Conservation (phyloP, 2,113 vertebrate species). For the Bufo gargarizans region DNA sequence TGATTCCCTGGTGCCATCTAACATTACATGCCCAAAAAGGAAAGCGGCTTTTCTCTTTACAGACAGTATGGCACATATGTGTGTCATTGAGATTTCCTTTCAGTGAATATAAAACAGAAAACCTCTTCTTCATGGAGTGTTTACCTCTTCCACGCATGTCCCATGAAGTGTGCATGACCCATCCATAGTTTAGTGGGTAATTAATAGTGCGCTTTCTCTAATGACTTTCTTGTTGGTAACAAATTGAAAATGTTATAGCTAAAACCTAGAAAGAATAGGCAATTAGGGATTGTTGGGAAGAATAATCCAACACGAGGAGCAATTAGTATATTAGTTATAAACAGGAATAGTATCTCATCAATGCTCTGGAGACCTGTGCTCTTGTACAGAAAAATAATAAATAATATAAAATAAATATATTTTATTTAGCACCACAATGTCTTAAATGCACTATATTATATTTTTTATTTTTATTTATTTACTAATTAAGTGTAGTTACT, state of each 20-base stretch:
- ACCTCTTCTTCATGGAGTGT: not conserved
- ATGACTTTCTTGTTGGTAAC: not conserved
- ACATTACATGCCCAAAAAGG: conserved; percentile 18
- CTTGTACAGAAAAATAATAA: too few relatives aligned
- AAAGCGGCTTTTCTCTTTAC: not conserved
- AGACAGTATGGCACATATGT: not conserved
- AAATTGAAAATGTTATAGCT: conserved; percentile 6
- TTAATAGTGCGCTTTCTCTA: not conserved
- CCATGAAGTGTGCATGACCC: not conserved
- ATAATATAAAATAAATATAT: too few relatives aligned
- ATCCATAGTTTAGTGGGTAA: not conserved
- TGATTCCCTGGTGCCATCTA: not conserved
- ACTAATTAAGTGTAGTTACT: too few relatives aligned
- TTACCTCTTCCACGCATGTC: not conserved
- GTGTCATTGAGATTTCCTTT: not conserved
- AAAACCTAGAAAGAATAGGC: not conserved
- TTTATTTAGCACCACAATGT: too few relatives aligned
- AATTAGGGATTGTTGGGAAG: not conserved
- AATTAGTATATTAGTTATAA: not conserved
- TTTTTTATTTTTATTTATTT: too few relatives aligned
- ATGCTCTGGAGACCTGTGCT: not conserved
- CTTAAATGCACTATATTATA: too few relatives aligned
- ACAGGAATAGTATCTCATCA: not conserved
- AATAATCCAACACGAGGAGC: not conserved
- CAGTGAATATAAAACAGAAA: not conserved